Evolutionary conservation across 2,113 vertebrate species (phyloP), one percentile per base, ranked within the genome.

Genomic region (Nettapus auritus): DNA sequence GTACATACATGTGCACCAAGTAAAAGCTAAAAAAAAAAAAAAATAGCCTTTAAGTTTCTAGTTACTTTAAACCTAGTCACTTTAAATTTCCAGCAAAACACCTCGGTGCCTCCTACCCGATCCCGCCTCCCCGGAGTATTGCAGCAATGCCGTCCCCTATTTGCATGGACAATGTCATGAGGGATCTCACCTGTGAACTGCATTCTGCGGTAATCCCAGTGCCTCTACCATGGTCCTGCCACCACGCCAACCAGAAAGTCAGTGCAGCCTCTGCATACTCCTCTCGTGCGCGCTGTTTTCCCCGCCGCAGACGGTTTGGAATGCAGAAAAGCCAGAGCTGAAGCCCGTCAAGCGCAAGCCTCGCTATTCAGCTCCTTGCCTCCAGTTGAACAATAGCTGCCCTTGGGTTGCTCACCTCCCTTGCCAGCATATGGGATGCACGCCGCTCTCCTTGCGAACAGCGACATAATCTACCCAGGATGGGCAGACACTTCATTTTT

Each of bases 321-420:
- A 98, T 97, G 98, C 97, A 95, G 98, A 97, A 97, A 95, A 98
- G 98, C 98, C 97, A 87, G 98, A 97, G 97, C 94, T 40, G 67
- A 79, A 88, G 97, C 96, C 96, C 92, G 97, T 92, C 91, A 96
- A 95, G 97, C 89, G 77, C 95, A 94, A 92, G 91, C 40, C 93
- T 88, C 83, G 77, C 82, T 88, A 9, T 25, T 82, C 82, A 64
- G 89, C 88, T 80, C 56, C 94, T 46, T 44, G 88, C 95, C 94
- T 97, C n/a, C 63, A 94, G 77, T 75, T 69, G 90, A 97, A 98
- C 97, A 96, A 98, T 88, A 97, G 98, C 94, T 78, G 88, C 91
- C 91, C 95, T 93, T 89, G 80, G 83, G 59, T 71, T 11, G 38
- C 84, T 94, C 19, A 70, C 94, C 34, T 15, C 74, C 69, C 68